Evolutionary conservation across 2,888 invertebrate genomes (phyloP), one percentile per base, ranked within the genome.

Genomic region (Drosophila testacea): DNA sequence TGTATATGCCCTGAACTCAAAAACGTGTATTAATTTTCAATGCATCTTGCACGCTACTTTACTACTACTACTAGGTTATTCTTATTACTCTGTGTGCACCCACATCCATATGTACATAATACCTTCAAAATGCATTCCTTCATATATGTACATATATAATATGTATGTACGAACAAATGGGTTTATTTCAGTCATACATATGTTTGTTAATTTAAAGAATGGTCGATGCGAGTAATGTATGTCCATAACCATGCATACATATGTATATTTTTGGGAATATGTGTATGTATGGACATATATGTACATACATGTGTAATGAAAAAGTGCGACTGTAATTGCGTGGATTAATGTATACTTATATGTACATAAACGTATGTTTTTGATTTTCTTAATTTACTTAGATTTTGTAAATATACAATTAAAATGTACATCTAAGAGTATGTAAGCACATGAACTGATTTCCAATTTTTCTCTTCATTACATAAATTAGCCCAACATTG

Each of bases 401-500:
- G 6, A 27, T 27, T n/a, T 51, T 39, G 11, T 38, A 22, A 36
- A 50, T 16, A 16, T 16, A 16, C 27, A 36, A 34, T 47, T 39
- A 48, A 5, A 13, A 39, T 38, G 22, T 22, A 27, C 27, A 32
- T 34, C 28, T 27, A 47, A 11, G 27, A 16, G 42, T 7, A 44
- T 44, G 30, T n/a, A 57, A 38, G 47, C 32, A 59, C 28, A 41
- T 38, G 39, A 10, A 48, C 42, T 32, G 22, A 48, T 54, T 50
- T 55, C 42, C 28, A 27, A 48, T 54, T 50, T 55, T 63, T 28
- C 41, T 59, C 10, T 60, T 44, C 64, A 78, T 82, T 82, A 73
- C 65, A 81, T 86, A 83, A 82, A 82, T 76, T 79, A 79, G 84
- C 44, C 55, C 70, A 77, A 69, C 73, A 83, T 75, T 73, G 57